These are phyloP conservation scores for Pipistrellus nathusii DNA, from an alignment of 2,797 vertebrate species.

Conservation along the genomic window DNA sequence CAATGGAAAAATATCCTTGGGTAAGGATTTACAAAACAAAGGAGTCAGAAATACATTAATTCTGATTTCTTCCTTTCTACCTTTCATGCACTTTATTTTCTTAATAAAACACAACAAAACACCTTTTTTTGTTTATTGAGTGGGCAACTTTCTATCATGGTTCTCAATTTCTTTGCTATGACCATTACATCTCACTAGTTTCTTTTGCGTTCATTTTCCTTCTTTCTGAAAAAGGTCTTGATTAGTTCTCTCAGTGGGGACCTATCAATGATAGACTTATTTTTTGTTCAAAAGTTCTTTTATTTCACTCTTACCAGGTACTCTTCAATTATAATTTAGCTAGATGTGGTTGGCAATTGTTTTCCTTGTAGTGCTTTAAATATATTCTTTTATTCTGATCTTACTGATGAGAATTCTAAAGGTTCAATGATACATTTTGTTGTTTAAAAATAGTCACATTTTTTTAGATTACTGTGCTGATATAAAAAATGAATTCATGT, in stretches of 20 bases:
- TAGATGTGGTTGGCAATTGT: background rate
- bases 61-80: slow-evolving; percentile 3
- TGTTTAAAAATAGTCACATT: background rate
- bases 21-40: too few relatives aligned
- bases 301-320: slow-evolving; percentile 8
- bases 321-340: slow-evolving; percentile 39
- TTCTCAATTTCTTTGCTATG: background rate
- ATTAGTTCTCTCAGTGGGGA: slow-evolving; percentile 3
- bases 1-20: too few relatives aligned
- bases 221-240: slow-evolving; percentile 6
- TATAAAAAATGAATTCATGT: slow-evolving; percentile 16
- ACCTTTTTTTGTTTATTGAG: background rate
- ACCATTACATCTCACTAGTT: background rate
- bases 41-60: background rate
- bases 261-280: background rate
- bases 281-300: slow-evolving; percentile 44
- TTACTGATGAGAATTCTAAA: slow-evolving; percentile 6
- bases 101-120: background rate
- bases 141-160: background rate
- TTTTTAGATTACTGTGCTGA: slow-evolving; percentile 59
- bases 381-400: slow-evolving; percentile 28
- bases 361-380: background rate
- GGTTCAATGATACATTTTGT: background rate
- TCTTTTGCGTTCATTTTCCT: slow-evolving; percentile 17
- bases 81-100: background rate